Evolutionary conservation across 2,888 invertebrate genomes (phyloP), one percentile per base, ranked within the genome.

Genomic region (Platerodrilus igneus): DNA sequence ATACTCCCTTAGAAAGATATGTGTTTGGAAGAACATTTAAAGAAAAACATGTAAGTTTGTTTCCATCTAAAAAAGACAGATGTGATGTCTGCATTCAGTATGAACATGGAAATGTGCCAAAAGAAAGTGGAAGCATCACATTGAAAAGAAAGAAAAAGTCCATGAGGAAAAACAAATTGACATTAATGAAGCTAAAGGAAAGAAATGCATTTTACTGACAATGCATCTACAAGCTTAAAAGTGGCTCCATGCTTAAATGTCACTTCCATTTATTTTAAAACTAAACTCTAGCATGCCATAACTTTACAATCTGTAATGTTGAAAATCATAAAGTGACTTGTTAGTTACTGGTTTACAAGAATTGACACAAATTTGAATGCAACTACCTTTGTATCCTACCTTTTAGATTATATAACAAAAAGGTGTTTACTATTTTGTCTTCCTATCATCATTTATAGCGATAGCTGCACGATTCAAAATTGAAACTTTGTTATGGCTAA

Each of bases 301-400:
- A 53, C 26, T 51, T 42, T 33, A 55, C 52, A 7, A 33, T 48
- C 25, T 48, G 30, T 21, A 38, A 38, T 14, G 23, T 38, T 10
- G 32, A 2, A n/a, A 41, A 11, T 10, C 48, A 41, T 10, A 30
- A 47, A n/a, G 5, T 6, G 3, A 33, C 23, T 4, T 47, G 47
- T 17, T n/a, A n/a, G n/a, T n/a, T 47, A 47, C 23, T 53, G 50
- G 51, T 51, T 50, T 17, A 41, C 39, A 8, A 50, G 50, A 45
- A 37, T 40, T 11, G 37, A 34, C 8, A 37, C 37, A 13, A 40
- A 47, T 40, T 38, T 52, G 35, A 22, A 30, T 22, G 48, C 51
- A 14, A 48, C 45, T 19, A 48, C 51, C 18, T 54, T 42, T 43
- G 42, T 47, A 20, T 46, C 50, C 8, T 50, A 36, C 38, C 13